A percentile compares a stretch with the other conserved stretches of the same genome.
Conservation (phyloP, 2,888 invertebrate genomes). For the Macaria liturata region DNA sequence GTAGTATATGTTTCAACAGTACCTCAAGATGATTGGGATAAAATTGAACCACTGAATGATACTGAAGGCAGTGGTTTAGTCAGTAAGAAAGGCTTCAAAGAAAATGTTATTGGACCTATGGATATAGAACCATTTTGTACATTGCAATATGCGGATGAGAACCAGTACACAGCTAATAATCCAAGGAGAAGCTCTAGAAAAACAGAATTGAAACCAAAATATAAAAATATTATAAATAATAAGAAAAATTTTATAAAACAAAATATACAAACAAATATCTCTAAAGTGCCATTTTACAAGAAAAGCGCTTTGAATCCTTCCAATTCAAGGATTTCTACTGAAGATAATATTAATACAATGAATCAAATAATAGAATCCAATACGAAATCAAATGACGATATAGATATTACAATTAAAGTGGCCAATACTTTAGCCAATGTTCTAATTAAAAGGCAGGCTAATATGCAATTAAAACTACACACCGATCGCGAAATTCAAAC, state of each 20-base stretch:
- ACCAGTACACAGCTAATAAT: constrained; percentile 54
- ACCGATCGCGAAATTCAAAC: constrained; percentile 65
- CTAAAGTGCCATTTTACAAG: constrained; percentile 57
- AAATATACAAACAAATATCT: constrained; percentile 63
- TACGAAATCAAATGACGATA: constrained; percentile 53
- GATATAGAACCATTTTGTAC: constrained; percentile 57
- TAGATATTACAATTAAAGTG: constrained; percentile 70
- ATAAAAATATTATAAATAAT: no score
- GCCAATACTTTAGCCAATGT: constrained; percentile 67
- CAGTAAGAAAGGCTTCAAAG: constrained; percentile 41
- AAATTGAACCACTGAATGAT: constrained; percentile 66
- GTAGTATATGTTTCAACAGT: constrained; percentile 44
- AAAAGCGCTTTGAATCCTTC: constrained; percentile 47
- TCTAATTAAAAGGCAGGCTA: constrained; percentile 63
- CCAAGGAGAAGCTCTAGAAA: constrained; percentile 70
- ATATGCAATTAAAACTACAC: constrained; percentile 63
- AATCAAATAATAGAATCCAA: constrained; percentile 39
- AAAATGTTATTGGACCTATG: constrained; percentile 56
- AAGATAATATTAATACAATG: constrained; percentile 24
- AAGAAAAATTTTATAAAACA: no score
- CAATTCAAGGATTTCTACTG: constrained; percentile 9
- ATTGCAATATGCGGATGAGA: constrained; percentile 59
- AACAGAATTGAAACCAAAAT: constrained; percentile 49
- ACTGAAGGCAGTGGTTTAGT: constrained; percentile 49
- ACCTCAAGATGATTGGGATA: constrained; percentile 68